These are phyloP conservation scores for Drosophila leontia DNA, from an alignment of 1,140 invertebrate genomes.

Conservation along the genomic window DNA sequence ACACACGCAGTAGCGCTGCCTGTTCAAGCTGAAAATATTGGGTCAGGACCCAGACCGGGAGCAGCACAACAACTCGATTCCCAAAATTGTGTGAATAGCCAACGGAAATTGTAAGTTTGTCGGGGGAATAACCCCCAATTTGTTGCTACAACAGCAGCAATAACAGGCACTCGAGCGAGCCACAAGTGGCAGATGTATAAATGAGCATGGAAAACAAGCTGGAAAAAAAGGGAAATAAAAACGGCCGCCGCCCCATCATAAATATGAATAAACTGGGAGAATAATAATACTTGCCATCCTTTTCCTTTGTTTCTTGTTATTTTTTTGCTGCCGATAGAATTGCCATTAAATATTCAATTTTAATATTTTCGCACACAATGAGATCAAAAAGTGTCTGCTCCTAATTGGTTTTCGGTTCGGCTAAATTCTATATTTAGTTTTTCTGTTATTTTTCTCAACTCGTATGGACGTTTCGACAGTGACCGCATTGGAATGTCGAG, in stretches of 20 bases:
- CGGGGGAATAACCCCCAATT: slow-evolving; percentile 56
- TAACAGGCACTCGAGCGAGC: slow-evolving; percentile 14
- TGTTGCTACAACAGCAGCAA: slow-evolving; percentile 43
- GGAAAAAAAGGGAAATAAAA: slow-evolving; percentile 23
- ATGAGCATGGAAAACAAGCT: slow-evolving; percentile 45
- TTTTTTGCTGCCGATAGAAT: slow-evolving; percentile 26
- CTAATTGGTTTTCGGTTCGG: slow-evolving; percentile 47
- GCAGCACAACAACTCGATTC: slow-evolving; percentile 39
- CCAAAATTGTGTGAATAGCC: slow-evolving; percentile 55
- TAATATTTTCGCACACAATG: slow-evolving; percentile 41
- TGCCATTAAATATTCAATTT: slow-evolving; percentile 60
- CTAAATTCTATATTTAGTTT: slow-evolving; percentile 36
- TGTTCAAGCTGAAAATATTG: slow-evolving; percentile 53
- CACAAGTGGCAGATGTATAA: slow-evolving; percentile 54
- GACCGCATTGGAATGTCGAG: slow-evolving; percentile 9
- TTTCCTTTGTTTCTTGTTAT: not conserved
- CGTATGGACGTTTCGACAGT: slow-evolving; percentile 5
- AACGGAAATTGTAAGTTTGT: slow-evolving; percentile 64
- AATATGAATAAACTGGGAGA: slow-evolving; percentile 39
- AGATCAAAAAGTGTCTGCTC: slow-evolving; percentile 1
- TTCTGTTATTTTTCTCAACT: slow-evolving; percentile 3
- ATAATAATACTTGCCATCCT: slow-evolving; percentile 29
- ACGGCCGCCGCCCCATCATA: slow-evolving; percentile 24
- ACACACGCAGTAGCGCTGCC: slow-evolving; percentile 32
- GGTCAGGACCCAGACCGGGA: slow-evolving; percentile 12